Percentiles rank a stretch among this genome's conserved stretches.
These are phyloP conservation scores for Aromia moschata DNA, from an alignment of 2,888 invertebrate genomes.

Conservation along the genomic window DNA sequence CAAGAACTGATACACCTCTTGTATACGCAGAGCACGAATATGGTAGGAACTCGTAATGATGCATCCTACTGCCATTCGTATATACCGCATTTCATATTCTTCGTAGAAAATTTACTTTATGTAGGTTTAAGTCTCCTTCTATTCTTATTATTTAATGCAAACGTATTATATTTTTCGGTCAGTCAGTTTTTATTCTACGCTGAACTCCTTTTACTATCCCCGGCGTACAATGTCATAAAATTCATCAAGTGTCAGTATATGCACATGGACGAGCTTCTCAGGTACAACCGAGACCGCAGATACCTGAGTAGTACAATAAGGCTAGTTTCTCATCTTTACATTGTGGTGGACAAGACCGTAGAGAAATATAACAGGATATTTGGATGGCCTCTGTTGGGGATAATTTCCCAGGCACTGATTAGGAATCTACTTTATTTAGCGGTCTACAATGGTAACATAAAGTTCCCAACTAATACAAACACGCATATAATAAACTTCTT, in stretches of 20 bases:
- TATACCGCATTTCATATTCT: background rate
- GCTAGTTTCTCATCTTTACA: background rate
- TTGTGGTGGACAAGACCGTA: background rate
- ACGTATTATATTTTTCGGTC: too few species aligned
- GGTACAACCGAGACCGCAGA: background rate
- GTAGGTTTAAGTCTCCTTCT: background rate
- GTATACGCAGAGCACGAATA: background rate
- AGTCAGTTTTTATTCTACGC: background rate
- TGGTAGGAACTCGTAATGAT: background rate
- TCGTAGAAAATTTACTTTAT: too few species aligned
- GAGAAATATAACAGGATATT: constrained; percentile 6
- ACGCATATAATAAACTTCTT: too few species aligned
- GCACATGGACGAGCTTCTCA: background rate
- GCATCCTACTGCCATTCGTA: background rate
- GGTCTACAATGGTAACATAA: too few species aligned
- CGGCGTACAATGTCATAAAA: background rate
- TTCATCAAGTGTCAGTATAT: too few species aligned
- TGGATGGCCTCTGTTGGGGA: background rate
- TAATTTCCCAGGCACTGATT: background rate
- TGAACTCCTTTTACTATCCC: background rate
- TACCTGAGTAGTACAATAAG: background rate
- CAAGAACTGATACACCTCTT: background rate
- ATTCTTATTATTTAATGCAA: too few species aligned
- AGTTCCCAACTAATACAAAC: too few species aligned
- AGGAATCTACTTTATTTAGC: too few species aligned